Evolutionary conservation across 1,140 invertebrate species (phyloP).

Genomic region (Ostrea edulis): DNA sequence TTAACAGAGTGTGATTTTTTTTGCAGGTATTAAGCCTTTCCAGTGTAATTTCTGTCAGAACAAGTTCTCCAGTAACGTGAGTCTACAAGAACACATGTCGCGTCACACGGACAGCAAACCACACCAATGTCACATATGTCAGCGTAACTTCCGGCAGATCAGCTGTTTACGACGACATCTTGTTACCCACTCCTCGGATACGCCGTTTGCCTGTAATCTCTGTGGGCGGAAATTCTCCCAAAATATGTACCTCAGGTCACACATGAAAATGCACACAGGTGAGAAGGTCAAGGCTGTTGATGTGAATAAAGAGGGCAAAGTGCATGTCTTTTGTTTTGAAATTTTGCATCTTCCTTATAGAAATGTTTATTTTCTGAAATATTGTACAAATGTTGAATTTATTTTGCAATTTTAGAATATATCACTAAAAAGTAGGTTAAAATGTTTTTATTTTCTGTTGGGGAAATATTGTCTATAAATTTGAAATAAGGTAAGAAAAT

Average conservation of each 20-base stretch:
- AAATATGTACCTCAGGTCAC: constrained; percentile 74
- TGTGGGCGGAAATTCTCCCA: constrained; percentile 73
- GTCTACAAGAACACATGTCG: constrained; percentile 74
- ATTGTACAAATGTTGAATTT: no score
- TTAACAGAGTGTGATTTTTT: constrained; percentile 10
- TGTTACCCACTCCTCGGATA: constrained; percentile 70
- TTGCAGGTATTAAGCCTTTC: constrained; percentile 76
- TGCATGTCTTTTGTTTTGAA: not conserved
- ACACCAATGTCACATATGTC: constrained; percentile 70
- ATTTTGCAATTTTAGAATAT: no score
- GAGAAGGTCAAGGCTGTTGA: not conserved
- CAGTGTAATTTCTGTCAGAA: constrained; percentile 73
- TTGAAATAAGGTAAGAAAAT: no score
- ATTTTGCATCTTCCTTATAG: no score
- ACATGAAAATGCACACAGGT: constrained; percentile 77
- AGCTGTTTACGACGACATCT: constrained; percentile 73
- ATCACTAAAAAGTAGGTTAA: no score
- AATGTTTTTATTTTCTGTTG: no score
- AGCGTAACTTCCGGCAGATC: constrained; percentile 72
- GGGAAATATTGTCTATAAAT: no score
- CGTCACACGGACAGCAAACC: constrained; percentile 70
- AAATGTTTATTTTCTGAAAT: no score
- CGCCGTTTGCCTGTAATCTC: constrained; percentile 68
- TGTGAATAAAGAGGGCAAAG: not conserved
- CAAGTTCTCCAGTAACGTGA: constrained; percentile 73